These are phyloP conservation scores for Albula glossodonta DNA, from an alignment of 2,113 vertebrate genomes.

Conservation along the genomic window DNA sequence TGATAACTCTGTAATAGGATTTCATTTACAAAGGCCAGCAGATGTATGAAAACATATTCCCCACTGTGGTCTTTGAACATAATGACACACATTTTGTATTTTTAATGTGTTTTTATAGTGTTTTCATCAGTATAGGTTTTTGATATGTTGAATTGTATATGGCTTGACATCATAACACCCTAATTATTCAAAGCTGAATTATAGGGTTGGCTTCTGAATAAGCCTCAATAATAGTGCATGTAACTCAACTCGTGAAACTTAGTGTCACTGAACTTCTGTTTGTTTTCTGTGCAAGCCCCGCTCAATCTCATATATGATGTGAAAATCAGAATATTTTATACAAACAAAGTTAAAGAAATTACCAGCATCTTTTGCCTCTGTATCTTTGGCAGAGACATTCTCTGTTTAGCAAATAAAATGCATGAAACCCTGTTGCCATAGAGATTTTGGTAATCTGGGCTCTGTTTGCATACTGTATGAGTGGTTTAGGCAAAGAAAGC, in stretches of 20 bases:
- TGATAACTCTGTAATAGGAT: not conserved
- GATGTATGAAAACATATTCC: not conserved
- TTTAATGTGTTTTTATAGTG: not conserved
- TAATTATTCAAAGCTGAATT: too few species aligned
- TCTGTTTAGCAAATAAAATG: not conserved
- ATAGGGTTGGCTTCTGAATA: too few species aligned
- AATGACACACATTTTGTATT: not conserved
- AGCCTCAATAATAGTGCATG: too few species aligned
- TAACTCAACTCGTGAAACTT: too few species aligned
- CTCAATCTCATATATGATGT: not conserved
- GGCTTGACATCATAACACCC: too few species aligned
- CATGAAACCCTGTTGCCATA: conserved; percentile 1
- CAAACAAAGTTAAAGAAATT: not conserved
- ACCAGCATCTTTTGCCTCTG: not conserved
- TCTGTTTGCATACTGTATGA: not conserved
- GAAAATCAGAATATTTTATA: not conserved
- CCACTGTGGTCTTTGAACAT: not conserved
- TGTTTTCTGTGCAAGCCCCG: not conserved
- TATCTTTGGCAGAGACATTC: conserved; percentile 5
- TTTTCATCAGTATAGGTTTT: not conserved
- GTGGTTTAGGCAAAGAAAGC: not conserved
- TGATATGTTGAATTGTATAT: too few species aligned
- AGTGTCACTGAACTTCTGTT: too few species aligned
- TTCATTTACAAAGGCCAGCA: not conserved
- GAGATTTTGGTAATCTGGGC: not conserved